phyloP scores from a whole-genome alignment of 2,797 vertebrate species.

The Rhadinocentrus ornatus region DNA sequence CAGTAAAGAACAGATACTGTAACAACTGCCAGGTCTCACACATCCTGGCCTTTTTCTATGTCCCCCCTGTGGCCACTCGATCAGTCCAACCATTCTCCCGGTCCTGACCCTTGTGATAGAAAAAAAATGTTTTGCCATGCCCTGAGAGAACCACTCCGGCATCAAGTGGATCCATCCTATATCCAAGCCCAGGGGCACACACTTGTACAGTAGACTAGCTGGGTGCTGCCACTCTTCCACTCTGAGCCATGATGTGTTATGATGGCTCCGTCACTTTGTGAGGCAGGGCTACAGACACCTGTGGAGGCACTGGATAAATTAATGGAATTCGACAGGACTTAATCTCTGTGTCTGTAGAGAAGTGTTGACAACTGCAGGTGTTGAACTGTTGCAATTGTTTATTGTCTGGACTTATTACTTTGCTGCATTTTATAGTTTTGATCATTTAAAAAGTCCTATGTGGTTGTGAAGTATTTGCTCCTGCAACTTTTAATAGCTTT shows the following conservation, averaged over 20 bases:
- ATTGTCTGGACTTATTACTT: background rate
- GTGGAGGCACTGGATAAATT: slow-evolving; percentile 68
- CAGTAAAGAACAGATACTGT: slow-evolving; percentile 46
- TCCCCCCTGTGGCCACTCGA: slow-evolving; percentile 48
- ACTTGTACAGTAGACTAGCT: slow-evolving; percentile 56
- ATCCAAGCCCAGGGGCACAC: slow-evolving; percentile 43
- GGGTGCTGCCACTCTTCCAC: slow-evolving; percentile 74
- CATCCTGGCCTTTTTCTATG: slow-evolving; percentile 25
- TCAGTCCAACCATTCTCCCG: slow-evolving; percentile 33
- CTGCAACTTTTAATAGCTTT: background rate
- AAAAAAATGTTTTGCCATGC: slow-evolving; percentile 61
- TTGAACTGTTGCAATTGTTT: background rate
- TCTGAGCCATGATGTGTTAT: slow-evolving; percentile 78
- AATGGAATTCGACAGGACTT: slow-evolving; percentile 70
- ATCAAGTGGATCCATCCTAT: slow-evolving; percentile 56
- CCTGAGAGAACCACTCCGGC: slow-evolving; percentile 60
- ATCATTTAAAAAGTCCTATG: background rate
- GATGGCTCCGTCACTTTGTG: slow-evolving; percentile 75
- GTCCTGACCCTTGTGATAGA: slow-evolving; percentile 58
- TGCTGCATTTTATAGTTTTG: background rate
- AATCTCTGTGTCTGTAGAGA: slow-evolving; percentile 37
- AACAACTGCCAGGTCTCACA: slow-evolving; percentile 58
- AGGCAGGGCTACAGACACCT: slow-evolving; percentile 71
- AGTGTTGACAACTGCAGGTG: slow-evolving; percentile 33
- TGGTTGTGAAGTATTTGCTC: background rate